Percentiles rank a stretch among this genome's conserved stretches.
Evolutionary conservation across 2,888 invertebrate genomes (phyloP).

Genomic region (Acleris holmiana): DNA sequence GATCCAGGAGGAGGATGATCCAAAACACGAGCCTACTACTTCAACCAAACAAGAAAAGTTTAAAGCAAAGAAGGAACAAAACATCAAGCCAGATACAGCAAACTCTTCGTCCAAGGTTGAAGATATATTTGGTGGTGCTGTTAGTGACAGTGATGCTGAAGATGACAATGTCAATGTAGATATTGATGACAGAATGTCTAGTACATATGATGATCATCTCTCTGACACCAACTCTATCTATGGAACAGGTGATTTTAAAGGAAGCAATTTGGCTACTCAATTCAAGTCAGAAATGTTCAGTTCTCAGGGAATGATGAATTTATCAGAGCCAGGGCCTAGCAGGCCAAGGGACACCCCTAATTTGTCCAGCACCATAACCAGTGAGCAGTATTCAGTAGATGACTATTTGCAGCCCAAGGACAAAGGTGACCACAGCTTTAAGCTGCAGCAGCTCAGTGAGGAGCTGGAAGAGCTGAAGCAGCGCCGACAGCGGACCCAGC

Average conservation of each 20-base stretch:
- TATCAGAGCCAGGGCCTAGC: slow-evolving; percentile 24
- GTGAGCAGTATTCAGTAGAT: slow-evolving; percentile 36
- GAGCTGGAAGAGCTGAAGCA: slow-evolving; percentile 88
- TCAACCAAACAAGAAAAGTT: slow-evolving; percentile 44
- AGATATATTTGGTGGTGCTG: slow-evolving; percentile 94
- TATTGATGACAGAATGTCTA: slow-evolving; percentile 88
- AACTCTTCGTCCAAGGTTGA: slow-evolving; percentile 49
- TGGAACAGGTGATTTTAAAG: slow-evolving; percentile 45
- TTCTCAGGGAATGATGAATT: slow-evolving; percentile 38
- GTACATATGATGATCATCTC: slow-evolving; percentile 87
- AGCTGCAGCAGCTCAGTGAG: slow-evolving; percentile 87
- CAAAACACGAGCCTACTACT: slow-evolving; percentile 51
- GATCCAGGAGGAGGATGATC: slow-evolving; percentile 91
- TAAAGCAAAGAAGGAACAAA: slow-evolving; percentile 47
- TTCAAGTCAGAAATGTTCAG: slow-evolving; percentile 54
- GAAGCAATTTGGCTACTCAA: slow-evolving; percentile 47
- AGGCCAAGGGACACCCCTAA: slow-evolving; percentile 13
- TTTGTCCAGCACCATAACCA: slow-evolving; percentile 23
- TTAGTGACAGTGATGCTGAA: slow-evolving; percentile 91
- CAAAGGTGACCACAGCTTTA: slow-evolving; percentile 73
- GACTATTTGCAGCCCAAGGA: slow-evolving; percentile 38
- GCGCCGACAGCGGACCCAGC: slow-evolving; percentile 89
- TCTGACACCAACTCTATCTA: slow-evolving; percentile 81
- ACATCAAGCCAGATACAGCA: slow-evolving; percentile 40
- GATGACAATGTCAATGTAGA: slow-evolving; percentile 90